Base-by-base conservation (phyloP, 2,113 vertebrate species). In the Panurus biarmicus region DNA sequence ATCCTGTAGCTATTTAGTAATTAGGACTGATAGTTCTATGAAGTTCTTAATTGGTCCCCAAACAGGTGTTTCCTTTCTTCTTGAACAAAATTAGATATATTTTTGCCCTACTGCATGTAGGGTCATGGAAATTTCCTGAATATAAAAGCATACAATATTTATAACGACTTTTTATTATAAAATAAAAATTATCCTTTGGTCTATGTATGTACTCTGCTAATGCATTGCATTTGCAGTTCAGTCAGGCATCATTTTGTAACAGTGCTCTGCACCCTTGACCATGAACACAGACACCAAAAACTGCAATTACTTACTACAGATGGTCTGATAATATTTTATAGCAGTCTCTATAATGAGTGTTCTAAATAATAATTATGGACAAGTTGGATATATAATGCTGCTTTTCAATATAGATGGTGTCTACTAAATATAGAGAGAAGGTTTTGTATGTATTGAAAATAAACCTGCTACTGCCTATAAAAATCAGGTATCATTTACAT, bases 1-100 rank as follows among this genome's bases (percentile, higher is more conserved):
- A 97, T 97, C 96, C 93, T 96, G 91, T 85, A 96, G 93, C 94
- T 97, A 94, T 97, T 97, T 96, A 96, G 97, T 94, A 97, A 98
- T 98, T 98, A 97, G 95, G 81, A 94, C 92, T 97, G 96, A 97
- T 96, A 97, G 95, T 97, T 97, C 92, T 96, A 70, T 92, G 92
- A 82, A 97, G 87, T 97, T 97, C 77, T 79, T 96, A 98, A 97
- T 97, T 97, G 95, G 76, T 89, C 75, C 93, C 87, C 29, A 97
- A 97, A 97, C 97, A 98, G 97, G 97, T 98, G 97, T 95, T 95
- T 92, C 92, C 89, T 96, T 96, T 95, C 89, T 89, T 61, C 84
- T 60, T 7, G 4, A 62, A 76, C 87, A 91, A 84, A 90, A 90
- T 21, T 50, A 91, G 16, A 61, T 85, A 24, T 96, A 92, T 97